Percentiles rank a stretch among this genome's conserved stretches.
Evolutionary conservation across 2,797 vertebrate genomes (phyloP).

Genomic region (Myotis vivesi): DNA sequence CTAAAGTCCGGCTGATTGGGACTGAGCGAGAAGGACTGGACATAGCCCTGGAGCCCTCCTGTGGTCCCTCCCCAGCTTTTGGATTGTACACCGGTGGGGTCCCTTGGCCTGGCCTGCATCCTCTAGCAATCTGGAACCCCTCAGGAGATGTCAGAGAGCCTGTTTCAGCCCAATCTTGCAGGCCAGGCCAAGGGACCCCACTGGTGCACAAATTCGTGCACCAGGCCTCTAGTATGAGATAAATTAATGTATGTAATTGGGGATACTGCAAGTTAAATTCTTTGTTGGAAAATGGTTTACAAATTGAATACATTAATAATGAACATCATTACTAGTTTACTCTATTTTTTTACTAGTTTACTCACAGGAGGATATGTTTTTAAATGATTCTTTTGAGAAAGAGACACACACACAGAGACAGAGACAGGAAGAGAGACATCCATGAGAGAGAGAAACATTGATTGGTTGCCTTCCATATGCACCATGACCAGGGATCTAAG

Average conservation of each 20-base stretch:
- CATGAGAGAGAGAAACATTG: background rate
- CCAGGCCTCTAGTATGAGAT: background rate
- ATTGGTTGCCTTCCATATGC: background rate
- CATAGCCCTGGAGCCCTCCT: too few relatives aligned
- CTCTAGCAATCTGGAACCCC: too few relatives aligned
- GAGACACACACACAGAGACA: background rate
- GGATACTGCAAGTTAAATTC: conserved; percentile 19
- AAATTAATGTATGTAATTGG: conserved; percentile 33
- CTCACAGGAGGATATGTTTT: background rate
- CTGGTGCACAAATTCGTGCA: too few relatives aligned
- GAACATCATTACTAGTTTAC: background rate
- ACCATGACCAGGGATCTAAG: background rate
- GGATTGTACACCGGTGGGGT: too few relatives aligned
- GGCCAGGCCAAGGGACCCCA: too few relatives aligned
- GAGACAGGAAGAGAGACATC: background rate
- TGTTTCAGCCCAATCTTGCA: too few relatives aligned
- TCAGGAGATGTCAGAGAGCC: too few relatives aligned
- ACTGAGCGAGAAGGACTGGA: too few relatives aligned
- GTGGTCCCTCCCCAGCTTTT: too few relatives aligned
- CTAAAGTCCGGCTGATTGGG: too few relatives aligned
- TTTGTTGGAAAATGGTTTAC: conserved; percentile 25
- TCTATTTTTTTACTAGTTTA: background rate
- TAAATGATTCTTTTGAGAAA: background rate
- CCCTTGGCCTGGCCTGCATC: too few relatives aligned
- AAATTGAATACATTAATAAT: conserved; percentile 44